Evolutionary conservation across 2,797 vertebrate genomes (phyloP), one percentile per base, ranked within the genome.

Genomic region (Pipistrellus nathusii): DNA sequence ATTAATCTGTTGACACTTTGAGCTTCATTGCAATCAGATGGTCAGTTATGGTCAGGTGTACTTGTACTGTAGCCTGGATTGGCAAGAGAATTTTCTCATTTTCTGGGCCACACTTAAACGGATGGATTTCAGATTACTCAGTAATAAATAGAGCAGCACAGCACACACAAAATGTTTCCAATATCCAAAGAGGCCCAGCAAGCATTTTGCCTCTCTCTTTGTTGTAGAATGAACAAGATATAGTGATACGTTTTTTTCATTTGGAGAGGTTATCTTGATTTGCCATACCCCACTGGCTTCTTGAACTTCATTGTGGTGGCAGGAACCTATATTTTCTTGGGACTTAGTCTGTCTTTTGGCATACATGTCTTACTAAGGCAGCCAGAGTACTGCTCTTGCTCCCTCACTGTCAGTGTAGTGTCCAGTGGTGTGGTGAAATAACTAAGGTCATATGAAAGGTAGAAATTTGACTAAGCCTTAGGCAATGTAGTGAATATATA

Each of bases 191-290:
- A 91, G 18, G 15, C 66, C 48, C 9, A 91, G 53, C 4, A n/a
- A 46, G 75, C 32, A n/a, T 78, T 88, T 35, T 64, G 68, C 25
- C 89, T 7, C 38, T 75, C 64, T 64, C 13, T 76, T 57, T 78
- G 21, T 80, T 78, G 7, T n/a, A 64, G 88, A 48, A 83, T 23
- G 5, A 46, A 6, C 23, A 84, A 72, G 12, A 10, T 51, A 4
- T 17, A 89, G n/a, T 68, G 64, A 59, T 68, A 53, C 51, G n/a
- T 7, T 66, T 62, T 62, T 96, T 96, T 80, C 18, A 51, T 69
- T 71, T 55, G 41, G 41, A 90, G 57, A 20, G 17, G 3, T 17
- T 83, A 6, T 78, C 53, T 38, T 80, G 71, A 44, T 4, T 53
- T 51, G 62, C 44, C n/a, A 15, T 55, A 72, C 23, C 64, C 17